These are phyloP conservation scores for Dicycla oo DNA, from an alignment of 2,888 invertebrate genomes.

Conservation along the genomic window DNA sequence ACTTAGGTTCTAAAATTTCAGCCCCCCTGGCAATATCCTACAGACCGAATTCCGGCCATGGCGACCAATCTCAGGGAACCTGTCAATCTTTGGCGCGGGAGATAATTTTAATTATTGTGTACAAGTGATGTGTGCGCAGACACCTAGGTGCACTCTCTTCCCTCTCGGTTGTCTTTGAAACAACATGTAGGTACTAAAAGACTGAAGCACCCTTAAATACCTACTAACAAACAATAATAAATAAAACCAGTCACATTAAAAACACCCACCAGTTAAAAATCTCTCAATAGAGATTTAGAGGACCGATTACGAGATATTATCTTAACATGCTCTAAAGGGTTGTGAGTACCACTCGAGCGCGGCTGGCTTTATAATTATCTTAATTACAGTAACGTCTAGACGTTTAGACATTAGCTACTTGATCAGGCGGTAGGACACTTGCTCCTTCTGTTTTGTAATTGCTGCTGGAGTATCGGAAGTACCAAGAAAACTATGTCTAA, in stretches of 20 bases:
- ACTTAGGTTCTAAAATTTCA: too few species aligned
- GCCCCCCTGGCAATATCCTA: too few species aligned
- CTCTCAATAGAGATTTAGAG: conserved; percentile 66
- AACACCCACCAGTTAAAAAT: conserved; percentile 48
- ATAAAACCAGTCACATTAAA: conserved; percentile 33
- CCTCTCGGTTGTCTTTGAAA: too few species aligned
- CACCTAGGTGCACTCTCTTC: too few species aligned
- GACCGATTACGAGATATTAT: conserved; percentile 82
- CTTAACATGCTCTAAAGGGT: conserved; percentile 81
- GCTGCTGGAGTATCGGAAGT: conserved; percentile 16
- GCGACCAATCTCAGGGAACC: too few species aligned
- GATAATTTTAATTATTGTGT: too few species aligned
- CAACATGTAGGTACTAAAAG: too few species aligned
- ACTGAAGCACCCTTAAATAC: neutral
- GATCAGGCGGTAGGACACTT: conserved; percentile 53
- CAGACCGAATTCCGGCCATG: neutral
- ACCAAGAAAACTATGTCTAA: neutral
- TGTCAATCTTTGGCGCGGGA: neutral
- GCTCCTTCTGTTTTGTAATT: conserved; percentile 39
- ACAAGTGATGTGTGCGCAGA: too few species aligned
- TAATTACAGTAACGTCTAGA: conserved; percentile 81
- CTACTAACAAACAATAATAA: conserved; percentile 5
- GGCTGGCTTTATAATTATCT: conserved; percentile 77
- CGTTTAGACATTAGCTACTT: conserved; percentile 76
- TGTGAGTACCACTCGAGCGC: conserved; percentile 78